Evolutionary conservation across 2,888 invertebrate species (phyloP), one percentile per base, ranked within the genome.

Genomic region (Acanthococcus lagerstroemiae): DNA sequence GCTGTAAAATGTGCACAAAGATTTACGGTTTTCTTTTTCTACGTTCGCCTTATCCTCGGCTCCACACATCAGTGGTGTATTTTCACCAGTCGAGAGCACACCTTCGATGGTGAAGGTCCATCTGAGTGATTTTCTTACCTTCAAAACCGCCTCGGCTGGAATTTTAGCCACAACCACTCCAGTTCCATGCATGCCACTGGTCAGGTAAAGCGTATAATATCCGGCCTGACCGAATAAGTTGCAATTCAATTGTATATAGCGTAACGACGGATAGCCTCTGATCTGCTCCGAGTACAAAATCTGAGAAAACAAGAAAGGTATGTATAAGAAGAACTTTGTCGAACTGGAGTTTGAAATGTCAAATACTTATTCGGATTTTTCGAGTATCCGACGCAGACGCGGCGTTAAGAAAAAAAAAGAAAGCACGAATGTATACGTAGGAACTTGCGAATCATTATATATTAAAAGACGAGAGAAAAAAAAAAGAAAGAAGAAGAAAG

Each of bases 211-310:
- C 0, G 87, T 85, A 74, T 90, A 90, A 76, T 87, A 87, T 0
- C 90, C 90, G 0, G 89, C 88, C 70, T 89, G 80, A 1, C 90
- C 90, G 72, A 90, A 90, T 44, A 88, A 80, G 73, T 90, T 87
- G 73, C 90, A 90, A 30, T 85, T 81, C 25, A 90, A 78, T 3
- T 81, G 82, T 73, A 89, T 79, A 19, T 83, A 80, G 48, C 84
- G 82, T 30, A 83, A 81, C n/a, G 83, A 83, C 22, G 88, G 85
- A 76, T 87, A 80, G 27, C 85, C 85, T n/a, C 80, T 78, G 55
- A 90, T 83, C 77, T 88, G 87, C 75, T 90, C 88, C 3, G 85
- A 84, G 77, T 88, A 88, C 60, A 90, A 77, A 67, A 87, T 81
- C 77, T 87, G 83, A 50, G 67, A 70, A 69, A 69, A 68, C 66